Evolutionary conservation across 2,888 invertebrate genomes (phyloP).

Genomic region (Bimastos eiseni): DNA sequence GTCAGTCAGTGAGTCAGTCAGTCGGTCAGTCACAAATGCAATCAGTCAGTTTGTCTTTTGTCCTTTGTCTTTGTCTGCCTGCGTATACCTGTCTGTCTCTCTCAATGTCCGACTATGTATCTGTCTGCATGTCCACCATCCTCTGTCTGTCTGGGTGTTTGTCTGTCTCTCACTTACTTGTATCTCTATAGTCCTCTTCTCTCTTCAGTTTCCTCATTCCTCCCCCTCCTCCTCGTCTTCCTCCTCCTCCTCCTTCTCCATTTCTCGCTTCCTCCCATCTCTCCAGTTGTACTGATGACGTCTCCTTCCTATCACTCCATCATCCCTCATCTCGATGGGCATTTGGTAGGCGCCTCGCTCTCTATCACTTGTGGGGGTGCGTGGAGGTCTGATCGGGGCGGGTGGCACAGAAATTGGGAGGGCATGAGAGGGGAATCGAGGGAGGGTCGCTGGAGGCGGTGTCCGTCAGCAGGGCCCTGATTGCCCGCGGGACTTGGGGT

Average conservation of each 20-base stretch:
- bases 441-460: conserved; percentile 2
- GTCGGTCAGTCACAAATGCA: too few species aligned
- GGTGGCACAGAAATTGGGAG: background rate
- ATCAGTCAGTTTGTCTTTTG: too few species aligned
- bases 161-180: background rate
- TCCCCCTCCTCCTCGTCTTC: background rate
- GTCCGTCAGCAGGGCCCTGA: background rate
- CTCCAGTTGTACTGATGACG: background rate
- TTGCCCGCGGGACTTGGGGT: background rate
- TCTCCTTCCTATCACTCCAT: conserved; percentile 13
- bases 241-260: background rate
- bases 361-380: background rate
- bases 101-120: too few species aligned
- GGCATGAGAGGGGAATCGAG: background rate
- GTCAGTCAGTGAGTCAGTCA: too few species aligned
- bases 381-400: background rate
- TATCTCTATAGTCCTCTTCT: background rate
- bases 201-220: background rate
- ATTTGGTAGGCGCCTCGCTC: background rate
- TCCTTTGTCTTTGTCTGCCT: too few species aligned
- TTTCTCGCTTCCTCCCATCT: too few species aligned
- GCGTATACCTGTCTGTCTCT: too few species aligned
- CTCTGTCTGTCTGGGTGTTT: background rate
- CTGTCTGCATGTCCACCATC: background rate
- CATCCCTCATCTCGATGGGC: background rate